A percentile compares a stretch with the other conserved stretches of the same genome.
Conservation (phyloP, 2,888 invertebrate species). For the Bursaphelenchus okinawaensis region DNA sequence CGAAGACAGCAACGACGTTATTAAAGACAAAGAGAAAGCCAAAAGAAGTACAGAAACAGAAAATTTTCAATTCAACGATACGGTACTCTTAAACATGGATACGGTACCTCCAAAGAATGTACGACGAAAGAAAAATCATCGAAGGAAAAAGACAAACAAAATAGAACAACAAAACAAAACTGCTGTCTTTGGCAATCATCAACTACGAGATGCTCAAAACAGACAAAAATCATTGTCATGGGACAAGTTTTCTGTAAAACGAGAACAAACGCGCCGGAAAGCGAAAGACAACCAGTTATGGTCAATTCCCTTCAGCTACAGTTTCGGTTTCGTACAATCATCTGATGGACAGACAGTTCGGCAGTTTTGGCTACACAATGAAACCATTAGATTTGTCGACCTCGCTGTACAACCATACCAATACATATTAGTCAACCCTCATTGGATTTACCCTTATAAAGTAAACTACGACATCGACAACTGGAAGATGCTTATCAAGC, state of each 20-base stretch:
- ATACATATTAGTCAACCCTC: slow-evolving; percentile 51
- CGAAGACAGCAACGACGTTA: slow-evolving; percentile 6
- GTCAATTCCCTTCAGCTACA: slow-evolving; percentile 54
- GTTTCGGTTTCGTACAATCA: slow-evolving; percentile 48
- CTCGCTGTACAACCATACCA: slow-evolving; percentile 43
- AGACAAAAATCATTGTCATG: no score
- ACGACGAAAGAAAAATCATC: not conserved
- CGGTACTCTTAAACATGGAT: not conserved
- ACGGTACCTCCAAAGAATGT: not conserved
- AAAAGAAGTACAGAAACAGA: not conserved
- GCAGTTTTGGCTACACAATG: slow-evolving; percentile 55
- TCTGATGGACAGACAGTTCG: slow-evolving; percentile 49
- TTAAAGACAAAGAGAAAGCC: not conserved
- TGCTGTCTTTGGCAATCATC: not conserved
- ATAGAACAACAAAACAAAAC: no score
- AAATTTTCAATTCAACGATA: not conserved
- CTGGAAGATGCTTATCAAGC: slow-evolving; percentile 51
- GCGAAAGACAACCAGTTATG: slow-evolving; percentile 26
- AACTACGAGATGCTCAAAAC: not conserved
- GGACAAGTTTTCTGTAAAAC: not conserved
- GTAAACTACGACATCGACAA: slow-evolving; percentile 55
- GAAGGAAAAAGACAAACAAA: slow-evolving; percentile 2
- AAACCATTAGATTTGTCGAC: slow-evolving; percentile 49
- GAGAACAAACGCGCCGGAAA: not conserved
- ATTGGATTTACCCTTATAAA: slow-evolving; percentile 52